A percentile compares a stretch with the other conserved stretches of the same genome.
phyloP scores from a whole-genome alignment of 2,888 invertebrate genomes.

The Plagodis pulveraria region DNA sequence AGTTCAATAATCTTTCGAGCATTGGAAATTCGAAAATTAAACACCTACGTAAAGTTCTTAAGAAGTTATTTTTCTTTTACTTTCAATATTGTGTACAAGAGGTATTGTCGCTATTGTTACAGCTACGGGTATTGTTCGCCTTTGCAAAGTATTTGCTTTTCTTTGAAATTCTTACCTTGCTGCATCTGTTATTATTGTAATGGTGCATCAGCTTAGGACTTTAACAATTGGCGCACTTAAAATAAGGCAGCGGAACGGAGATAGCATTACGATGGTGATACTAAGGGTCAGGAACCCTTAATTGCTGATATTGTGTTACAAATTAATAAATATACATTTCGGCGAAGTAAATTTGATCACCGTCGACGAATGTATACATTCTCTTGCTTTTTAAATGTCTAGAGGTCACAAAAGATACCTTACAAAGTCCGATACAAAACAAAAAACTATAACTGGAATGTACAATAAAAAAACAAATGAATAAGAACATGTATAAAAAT shows the following conservation, averaged over 20 bases:
- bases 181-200: not conserved
- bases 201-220: too few species aligned
- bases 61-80: slow-evolving; percentile 26
- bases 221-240: too few species aligned
- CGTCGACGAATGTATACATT: slow-evolving; percentile 10
- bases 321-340: too few species aligned
- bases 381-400: slow-evolving; percentile 19
- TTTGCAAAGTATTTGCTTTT: slow-evolving; percentile 3
- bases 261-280: too few species aligned
- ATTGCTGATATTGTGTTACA: too few species aligned
- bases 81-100: slow-evolving; percentile 10
- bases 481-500: slow-evolving; percentile 9
- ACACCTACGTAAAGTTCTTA: slow-evolving; percentile 45
- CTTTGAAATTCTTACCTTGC: not conserved
- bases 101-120: slow-evolving; percentile 1
- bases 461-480: slow-evolving; percentile 11
- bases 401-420: slow-evolving; percentile 19
- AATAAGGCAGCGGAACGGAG: too few species aligned
- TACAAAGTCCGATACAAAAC: slow-evolving; percentile 9
- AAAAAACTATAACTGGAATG: slow-evolving; percentile 12
- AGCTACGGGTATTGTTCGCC: not conserved
- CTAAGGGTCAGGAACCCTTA: too few species aligned
- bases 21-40: slow-evolving; percentile 60
- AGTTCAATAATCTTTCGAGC: slow-evolving; percentile 70
- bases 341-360: not conserved